Evolutionary conservation across 2,797 vertebrate species (phyloP).

Genomic region (Siniperca undulata): DNA sequence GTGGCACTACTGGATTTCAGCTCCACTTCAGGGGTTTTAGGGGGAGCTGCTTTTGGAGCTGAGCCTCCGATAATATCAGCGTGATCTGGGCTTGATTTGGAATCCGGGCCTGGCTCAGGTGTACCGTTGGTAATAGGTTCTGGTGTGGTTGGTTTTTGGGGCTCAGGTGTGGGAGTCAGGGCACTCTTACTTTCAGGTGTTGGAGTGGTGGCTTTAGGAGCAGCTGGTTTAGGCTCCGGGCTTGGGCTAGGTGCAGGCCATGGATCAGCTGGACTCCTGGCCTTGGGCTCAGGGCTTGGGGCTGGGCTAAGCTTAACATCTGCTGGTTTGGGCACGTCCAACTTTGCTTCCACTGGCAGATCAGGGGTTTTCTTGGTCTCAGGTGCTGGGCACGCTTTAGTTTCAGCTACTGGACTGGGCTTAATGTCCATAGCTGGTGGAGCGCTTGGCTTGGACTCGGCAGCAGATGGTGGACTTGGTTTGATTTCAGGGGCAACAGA

Average conservation of each 20-base stretch:
- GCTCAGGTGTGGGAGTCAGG: slow-evolving; percentile 64
- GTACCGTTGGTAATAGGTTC: slow-evolving; percentile 82
- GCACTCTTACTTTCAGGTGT: slow-evolving; percentile 63
- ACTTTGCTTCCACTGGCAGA: slow-evolving; percentile 64
- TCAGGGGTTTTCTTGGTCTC: slow-evolving; percentile 69
- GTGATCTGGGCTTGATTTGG: slow-evolving; percentile 75
- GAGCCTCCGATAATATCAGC: slow-evolving; percentile 55
- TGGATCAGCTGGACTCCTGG: slow-evolving; percentile 66
- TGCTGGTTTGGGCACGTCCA: slow-evolving; percentile 69
- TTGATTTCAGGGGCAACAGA: slow-evolving; percentile 70
- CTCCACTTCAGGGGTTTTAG: slow-evolving; percentile 83
- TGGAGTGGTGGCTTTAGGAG: slow-evolving; percentile 63
- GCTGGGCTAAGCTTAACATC: slow-evolving; percentile 77
- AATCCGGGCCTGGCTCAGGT: slow-evolving; percentile 71
- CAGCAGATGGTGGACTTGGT: slow-evolving; percentile 61
- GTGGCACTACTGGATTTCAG: slow-evolving; percentile 67
- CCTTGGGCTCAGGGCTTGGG: slow-evolving; percentile 76
- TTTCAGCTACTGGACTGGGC: slow-evolving; percentile 63
- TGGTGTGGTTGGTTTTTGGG: slow-evolving; percentile 69
- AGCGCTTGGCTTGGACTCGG: slow-evolving; percentile 65
- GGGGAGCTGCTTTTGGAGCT: slow-evolving; percentile 67
- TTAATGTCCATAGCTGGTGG: slow-evolving; percentile 64
- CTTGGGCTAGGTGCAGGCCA: slow-evolving; percentile 74
- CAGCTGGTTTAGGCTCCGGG: slow-evolving; percentile 71
- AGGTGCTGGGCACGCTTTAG: slow-evolving; percentile 61